Evolutionary conservation across 1,140 invertebrate species (phyloP), one percentile per base, ranked within the genome.

Genomic region (Onthophagus taurus): DNA sequence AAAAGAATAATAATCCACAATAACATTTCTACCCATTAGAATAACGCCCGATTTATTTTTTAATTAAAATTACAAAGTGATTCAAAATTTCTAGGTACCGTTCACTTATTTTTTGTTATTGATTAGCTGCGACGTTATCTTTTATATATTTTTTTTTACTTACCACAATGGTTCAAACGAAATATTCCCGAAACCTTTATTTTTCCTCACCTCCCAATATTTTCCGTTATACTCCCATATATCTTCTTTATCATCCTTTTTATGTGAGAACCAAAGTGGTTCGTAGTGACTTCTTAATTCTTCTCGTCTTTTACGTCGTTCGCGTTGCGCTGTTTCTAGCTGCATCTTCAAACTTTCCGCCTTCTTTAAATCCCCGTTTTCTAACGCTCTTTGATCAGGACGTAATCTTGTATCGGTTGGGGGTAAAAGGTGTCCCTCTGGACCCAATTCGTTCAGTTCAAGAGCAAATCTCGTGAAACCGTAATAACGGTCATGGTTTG

Each of bases 381-480:
- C 85, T 23, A 89, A 60, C 11, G 73, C 71, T n/a, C 71, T 62
- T 51, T 74, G 72, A 58, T 75, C 73, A 1, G 73, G 73, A 50
- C 72, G 23, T 23, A 64, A 56, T 35, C 85, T 64, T 0, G 83
- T 84, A 61, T 90, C 86, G 6, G 84, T 89, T 30, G 72, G 72
- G 1, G 85, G 84, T 47, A 89, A 63, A 37, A 74, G 50, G 16
- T 78, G 71, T 2, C 69, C 63, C 44, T 83, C 78, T 3, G 74
- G 70, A 50, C 81, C 76, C 16, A 87, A 54, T 61, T 91, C 86
- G 66, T 90, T 89, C 14, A 90, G 67, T 64, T 89, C 84, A 60
- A 89, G 85, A 3, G 87, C 85, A 70, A 89, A 89, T 42, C 81
- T 64, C 4, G 85, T 86, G 65, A 90, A 89, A 1, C 86, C 86